Evolutionary conservation across 2,113 vertebrate species (phyloP).

Genomic region (Prolemur simus): DNA sequence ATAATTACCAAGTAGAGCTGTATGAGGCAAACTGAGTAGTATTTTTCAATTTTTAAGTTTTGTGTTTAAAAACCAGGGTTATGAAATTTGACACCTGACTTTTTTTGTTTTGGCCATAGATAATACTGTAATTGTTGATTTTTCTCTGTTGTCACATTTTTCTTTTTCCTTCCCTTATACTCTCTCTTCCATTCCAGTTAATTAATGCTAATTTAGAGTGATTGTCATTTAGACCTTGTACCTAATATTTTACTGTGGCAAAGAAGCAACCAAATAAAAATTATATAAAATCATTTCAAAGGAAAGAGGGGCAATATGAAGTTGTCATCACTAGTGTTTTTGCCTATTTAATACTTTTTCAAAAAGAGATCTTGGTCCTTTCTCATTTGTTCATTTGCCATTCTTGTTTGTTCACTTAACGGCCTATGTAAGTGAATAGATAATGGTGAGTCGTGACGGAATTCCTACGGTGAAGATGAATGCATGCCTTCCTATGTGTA

Average conservation of each 20-base stretch:
- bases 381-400: slow-evolving; percentile 24
- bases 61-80: background rate
- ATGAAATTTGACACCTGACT: background rate
- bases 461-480: slow-evolving; percentile 62
- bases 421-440: background rate
- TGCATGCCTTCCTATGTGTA: slow-evolving; percentile 73
- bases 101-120: background rate
- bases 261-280: slow-evolving; percentile 14
- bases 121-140: background rate
- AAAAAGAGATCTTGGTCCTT: slow-evolving; percentile 1
- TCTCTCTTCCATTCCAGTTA: background rate
- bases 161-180: background rate
- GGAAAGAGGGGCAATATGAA: background rate
- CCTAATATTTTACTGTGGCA: background rate
- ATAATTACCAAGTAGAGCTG: background rate
- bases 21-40: background rate
- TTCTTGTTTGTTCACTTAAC: slow-evolving; percentile 24
- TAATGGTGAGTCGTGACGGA: slow-evolving; percentile 37
- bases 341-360: background rate
- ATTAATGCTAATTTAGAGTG: slow-evolving; percentile 8
- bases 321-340: slow-evolving; percentile 29
- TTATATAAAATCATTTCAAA: slow-evolving; percentile 36
- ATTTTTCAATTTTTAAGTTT: slow-evolving; percentile 30
- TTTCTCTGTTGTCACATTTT: background rate
- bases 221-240: background rate